phyloP scores from a whole-genome alignment of 2,113 vertebrate genomes.

The Mastomys natalensis region DNA sequence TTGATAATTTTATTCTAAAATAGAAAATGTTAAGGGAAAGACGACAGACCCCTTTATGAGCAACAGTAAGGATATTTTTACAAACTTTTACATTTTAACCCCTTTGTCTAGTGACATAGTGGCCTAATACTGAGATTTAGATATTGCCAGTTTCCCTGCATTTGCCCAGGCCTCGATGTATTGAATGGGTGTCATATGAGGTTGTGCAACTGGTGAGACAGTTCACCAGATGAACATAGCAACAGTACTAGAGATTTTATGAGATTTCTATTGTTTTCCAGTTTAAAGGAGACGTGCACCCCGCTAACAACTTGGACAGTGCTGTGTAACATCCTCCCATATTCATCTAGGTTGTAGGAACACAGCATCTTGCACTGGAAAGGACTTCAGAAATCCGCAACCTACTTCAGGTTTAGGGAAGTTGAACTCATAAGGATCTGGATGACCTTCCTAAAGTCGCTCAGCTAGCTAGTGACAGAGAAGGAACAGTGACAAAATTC shows the following conservation, averaged over 20 bases:
- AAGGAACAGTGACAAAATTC: background rate
- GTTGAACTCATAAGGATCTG: background rate
- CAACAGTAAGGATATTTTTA: conserved; percentile 14
- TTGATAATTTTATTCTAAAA: conserved; percentile 46
- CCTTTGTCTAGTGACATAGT: background rate
- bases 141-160: background rate
- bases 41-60: conserved; percentile 13
- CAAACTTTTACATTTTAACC: conserved; percentile 1
- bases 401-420: background rate
- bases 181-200: background rate
- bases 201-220: background rate
- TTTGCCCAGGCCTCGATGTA: background rate
- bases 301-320: background rate
- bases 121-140: background rate
- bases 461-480: background rate
- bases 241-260: background rate
- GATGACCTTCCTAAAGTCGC: background rate
- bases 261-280: background rate
- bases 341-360: background rate
- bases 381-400: background rate
- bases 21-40: background rate
- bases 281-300: background rate
- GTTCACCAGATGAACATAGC: background rate
- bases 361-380: background rate
- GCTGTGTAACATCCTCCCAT: background rate